Evolutionary conservation across 2,888 invertebrate species (phyloP).

Genomic region (Calephelis perditalis): DNA sequence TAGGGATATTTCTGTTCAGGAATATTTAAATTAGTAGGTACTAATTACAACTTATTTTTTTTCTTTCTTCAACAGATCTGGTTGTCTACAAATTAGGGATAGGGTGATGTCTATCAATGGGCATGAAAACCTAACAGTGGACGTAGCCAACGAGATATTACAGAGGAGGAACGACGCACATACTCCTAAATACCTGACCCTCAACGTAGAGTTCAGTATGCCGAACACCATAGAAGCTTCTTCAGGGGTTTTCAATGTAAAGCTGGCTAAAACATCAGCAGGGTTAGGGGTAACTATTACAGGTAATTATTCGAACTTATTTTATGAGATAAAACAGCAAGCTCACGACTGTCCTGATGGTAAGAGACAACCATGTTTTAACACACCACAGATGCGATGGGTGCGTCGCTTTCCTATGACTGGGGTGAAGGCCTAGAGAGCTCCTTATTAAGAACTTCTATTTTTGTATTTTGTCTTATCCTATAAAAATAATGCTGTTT

Average conservation of each 20-base stretch:
- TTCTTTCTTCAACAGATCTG: conserved; percentile 70
- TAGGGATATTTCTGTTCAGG: too few species aligned
- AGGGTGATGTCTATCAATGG: conserved; percentile 91
- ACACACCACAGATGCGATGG: too few species aligned
- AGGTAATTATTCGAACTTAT: conserved; percentile 57
- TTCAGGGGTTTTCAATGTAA: conserved; percentile 93
- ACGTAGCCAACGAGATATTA: conserved; percentile 78
- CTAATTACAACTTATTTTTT: too few species aligned
- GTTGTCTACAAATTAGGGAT: conserved; percentile 88
- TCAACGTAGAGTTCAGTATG: conserved; percentile 94
- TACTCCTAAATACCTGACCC: conserved; percentile 81
- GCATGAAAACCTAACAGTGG: conserved; percentile 81
- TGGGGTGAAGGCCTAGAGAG: too few species aligned
- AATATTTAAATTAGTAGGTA: too few species aligned
- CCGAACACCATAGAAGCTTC: conserved; percentile 94
- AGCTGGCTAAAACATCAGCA: conserved; percentile 87
- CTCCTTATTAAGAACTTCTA: too few species aligned
- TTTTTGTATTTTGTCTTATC: too few species aligned
- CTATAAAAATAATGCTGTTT: too few species aligned
- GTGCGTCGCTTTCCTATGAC: too few species aligned
- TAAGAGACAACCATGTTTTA: too few species aligned
- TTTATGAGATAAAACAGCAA: too few species aligned
- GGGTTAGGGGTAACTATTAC: conserved; percentile 95
- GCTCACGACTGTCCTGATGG: too few species aligned
- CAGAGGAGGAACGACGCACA: conserved; percentile 78